Evolutionary conservation across 2,888 invertebrate genomes (phyloP).

Genomic region (Hydrotaea diabolus): DNA sequence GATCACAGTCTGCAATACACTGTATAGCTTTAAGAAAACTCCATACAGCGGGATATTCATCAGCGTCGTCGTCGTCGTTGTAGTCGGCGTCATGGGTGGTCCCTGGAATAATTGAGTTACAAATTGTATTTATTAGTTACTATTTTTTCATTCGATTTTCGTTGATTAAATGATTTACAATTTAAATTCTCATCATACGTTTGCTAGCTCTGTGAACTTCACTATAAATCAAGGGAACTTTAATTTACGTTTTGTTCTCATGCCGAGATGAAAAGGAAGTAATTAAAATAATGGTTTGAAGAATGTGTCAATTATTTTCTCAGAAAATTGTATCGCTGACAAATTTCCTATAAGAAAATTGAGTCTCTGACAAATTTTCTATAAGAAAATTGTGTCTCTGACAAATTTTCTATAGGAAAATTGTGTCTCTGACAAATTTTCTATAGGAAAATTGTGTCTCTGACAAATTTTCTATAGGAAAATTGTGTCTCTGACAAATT

Average conservation of each 20-base stretch:
- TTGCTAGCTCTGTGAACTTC: background rate
- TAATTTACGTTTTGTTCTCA: background rate
- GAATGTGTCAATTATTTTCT: too few relatives aligned
- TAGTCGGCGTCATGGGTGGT: constrained; percentile 52
- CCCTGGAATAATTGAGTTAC: constrained; percentile 60
- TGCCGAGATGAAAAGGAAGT: background rate
- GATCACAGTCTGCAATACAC: background rate
- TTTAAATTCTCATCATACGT: background rate
- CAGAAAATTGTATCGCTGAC: too few relatives aligned
- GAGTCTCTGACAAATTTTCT: too few relatives aligned
- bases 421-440: too few relatives aligned
- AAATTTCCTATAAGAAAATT: too few relatives aligned
- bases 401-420: too few relatives aligned
- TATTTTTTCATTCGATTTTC: constrained; percentile 15
- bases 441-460: too few relatives aligned
- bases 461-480: too few relatives aligned
- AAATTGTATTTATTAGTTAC: constrained; percentile 52
- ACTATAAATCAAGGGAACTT: background rate
- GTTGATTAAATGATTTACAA: constrained; percentile 12
- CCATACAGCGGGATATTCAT: constrained; percentile 2
- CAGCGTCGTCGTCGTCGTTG: background rate
- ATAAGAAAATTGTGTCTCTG: too few relatives aligned
- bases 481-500: too few relatives aligned
- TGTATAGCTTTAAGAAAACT: background rate
- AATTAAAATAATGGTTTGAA: background rate